Conservation (phyloP, 1,140 invertebrate species). For the Drosophila pectinifera region DNA sequence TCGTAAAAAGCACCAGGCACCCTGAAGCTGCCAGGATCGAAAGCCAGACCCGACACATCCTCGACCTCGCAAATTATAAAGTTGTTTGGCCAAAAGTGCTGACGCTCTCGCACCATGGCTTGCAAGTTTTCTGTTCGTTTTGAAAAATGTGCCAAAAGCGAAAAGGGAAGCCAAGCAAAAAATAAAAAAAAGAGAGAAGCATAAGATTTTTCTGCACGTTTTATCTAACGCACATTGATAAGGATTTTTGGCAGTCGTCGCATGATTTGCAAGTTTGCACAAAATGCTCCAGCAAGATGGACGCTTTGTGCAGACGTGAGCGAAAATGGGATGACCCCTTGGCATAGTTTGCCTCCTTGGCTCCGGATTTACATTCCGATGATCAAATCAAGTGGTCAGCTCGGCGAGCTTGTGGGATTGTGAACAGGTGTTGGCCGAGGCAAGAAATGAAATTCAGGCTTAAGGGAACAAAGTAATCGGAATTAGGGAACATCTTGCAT, state of each 20-base stretch:
- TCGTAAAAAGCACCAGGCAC: slow-evolving; percentile 73
- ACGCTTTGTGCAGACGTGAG: slow-evolving; percentile 69
- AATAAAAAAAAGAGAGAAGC: not conserved
- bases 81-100: slow-evolving; percentile 79
- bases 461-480: not conserved
- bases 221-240: slow-evolving; percentile 81
- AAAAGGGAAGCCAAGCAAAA: slow-evolving; percentile 14
- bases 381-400: slow-evolving; percentile 38
- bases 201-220: slow-evolving; percentile 64
- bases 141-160: slow-evolving; percentile 55
- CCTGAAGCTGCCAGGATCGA: slow-evolving; percentile 12
- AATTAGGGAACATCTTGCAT: slow-evolving; percentile 3
- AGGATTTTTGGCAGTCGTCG: slow-evolving; percentile 78
- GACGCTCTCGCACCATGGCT: slow-evolving; percentile 42
- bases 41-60: slow-evolving; percentile 54
- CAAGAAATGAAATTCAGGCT: slow-evolving; percentile 13
- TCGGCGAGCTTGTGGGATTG: slow-evolving; percentile 16
- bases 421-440: slow-evolving; percentile 32
- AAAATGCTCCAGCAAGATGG: slow-evolving; percentile 51
- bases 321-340: slow-evolving; percentile 41
- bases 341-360: slow-evolving; percentile 37
- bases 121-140: slow-evolving; percentile 63
- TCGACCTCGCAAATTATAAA: slow-evolving; percentile 78
- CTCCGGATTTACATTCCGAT: slow-evolving; percentile 31
- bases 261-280: slow-evolving; percentile 82